A percentile compares a stretch with the other conserved stretches of the same genome.
These are phyloP conservation scores for Drosophila macrospina DNA, from an alignment of 2,888 invertebrate genomes.

Conservation along the genomic window DNA sequence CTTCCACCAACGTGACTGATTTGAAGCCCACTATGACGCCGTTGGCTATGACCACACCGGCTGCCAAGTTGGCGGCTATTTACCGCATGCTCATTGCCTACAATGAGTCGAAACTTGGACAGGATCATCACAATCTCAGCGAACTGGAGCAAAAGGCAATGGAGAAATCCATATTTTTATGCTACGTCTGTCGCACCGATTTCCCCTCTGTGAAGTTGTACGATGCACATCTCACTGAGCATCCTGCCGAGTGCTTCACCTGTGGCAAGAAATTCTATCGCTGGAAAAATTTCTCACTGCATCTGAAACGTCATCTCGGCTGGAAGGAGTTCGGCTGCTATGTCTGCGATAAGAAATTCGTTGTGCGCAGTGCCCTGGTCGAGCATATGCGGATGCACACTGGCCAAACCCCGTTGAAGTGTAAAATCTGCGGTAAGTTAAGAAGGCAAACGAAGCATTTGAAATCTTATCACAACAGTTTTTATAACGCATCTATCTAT, in stretches of 20 bases:
- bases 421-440: slow-evolving; percentile 89
- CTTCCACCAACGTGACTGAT: slow-evolving; percentile 47
- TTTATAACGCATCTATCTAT: background rate
- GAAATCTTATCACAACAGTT: background rate
- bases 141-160: slow-evolving; percentile 83
- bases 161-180: slow-evolving; percentile 85
- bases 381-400: slow-evolving; percentile 94
- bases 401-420: slow-evolving; percentile 92
- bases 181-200: slow-evolving; percentile 88
- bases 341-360: slow-evolving; percentile 92
- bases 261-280: slow-evolving; percentile 93
- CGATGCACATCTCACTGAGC: slow-evolving; percentile 91
- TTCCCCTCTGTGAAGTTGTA: slow-evolving; percentile 90
- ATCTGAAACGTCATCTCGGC: slow-evolving; percentile 92
- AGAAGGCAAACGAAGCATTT: too few species aligned
- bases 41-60: slow-evolving; percentile 73
- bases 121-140: slow-evolving; percentile 79
- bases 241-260: slow-evolving; percentile 93
- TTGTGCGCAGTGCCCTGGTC: slow-evolving; percentile 92
- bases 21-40: slow-evolving; percentile 63
- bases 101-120: slow-evolving; percentile 83
- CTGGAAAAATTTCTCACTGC: slow-evolving; percentile 90
- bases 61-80: slow-evolving; percentile 82
- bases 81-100: slow-evolving; percentile 84
- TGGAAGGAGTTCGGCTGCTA: slow-evolving; percentile 91